A percentile compares a stretch with the other conserved stretches of the same genome.
phyloP scores from a whole-genome alignment of 2,888 invertebrate genomes.

The Dynastes hyllus region DNA sequence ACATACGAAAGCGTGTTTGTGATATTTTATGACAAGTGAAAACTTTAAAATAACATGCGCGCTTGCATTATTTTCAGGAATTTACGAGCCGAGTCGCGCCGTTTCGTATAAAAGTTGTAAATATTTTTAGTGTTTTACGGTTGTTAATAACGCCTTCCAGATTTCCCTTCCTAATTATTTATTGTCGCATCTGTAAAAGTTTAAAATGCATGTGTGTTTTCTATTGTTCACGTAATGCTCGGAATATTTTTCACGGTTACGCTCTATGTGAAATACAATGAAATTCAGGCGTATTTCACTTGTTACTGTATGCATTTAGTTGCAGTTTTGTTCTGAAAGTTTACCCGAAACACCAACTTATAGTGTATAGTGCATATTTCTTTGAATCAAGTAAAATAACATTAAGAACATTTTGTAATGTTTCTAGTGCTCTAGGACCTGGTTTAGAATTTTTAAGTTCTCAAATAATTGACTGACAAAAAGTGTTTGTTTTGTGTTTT shows the following conservation, averaged over 20 bases:
- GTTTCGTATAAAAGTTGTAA: conserved; percentile 31
- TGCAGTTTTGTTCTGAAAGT: no score
- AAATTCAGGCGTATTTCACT: no score
- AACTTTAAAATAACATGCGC: conserved; percentile 42
- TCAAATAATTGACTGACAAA: no score
- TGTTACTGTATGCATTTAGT: no score
- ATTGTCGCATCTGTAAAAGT: conserved; percentile 19
- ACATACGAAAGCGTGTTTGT: conserved; percentile 27
- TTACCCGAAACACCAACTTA: no score
- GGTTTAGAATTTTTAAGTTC: no score
- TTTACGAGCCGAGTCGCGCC: conserved; percentile 25
- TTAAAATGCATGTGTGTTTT: conserved; percentile 18
- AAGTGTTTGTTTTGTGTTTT: no score
- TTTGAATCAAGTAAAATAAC: no score
- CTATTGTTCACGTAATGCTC: not conserved
- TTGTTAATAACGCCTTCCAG: conserved; percentile 40
- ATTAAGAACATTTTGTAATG: no score
- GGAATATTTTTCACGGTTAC: not conserved
- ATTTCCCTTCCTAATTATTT: conserved; percentile 40
- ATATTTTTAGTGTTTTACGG: conserved; percentile 46
- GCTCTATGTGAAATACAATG: not conserved
- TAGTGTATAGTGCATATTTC: no score
- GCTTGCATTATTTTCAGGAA: conserved; percentile 30
- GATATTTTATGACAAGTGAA: conserved; percentile 41
- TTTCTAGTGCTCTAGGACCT: no score